A percentile compares a stretch with the other conserved stretches of the same genome.
Conservation (phyloP, 2,113 vertebrate species). For the Suncus etruscus region DNA sequence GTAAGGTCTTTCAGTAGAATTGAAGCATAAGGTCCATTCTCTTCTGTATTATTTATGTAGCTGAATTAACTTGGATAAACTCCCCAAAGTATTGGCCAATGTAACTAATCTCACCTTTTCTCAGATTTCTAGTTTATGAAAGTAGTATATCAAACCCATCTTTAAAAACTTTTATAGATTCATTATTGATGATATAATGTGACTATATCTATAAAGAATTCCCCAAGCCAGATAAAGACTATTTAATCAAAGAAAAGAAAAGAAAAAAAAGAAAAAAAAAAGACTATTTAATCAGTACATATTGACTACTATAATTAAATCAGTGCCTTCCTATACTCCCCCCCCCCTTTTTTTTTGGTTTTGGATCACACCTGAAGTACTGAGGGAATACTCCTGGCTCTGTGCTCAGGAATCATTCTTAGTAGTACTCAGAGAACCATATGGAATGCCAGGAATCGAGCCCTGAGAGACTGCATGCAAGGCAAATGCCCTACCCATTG, state of each 20-base stretch:
- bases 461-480: too few relatives aligned
- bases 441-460: too few relatives aligned
- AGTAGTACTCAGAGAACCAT: too few relatives aligned
- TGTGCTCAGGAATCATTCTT: too few relatives aligned
- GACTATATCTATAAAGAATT: not conserved
- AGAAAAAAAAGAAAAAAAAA: too few relatives aligned
- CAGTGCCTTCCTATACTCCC: too few relatives aligned
- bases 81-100: not conserved
- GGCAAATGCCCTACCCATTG: too few relatives aligned
- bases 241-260: too few relatives aligned
- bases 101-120: not conserved
- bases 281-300: not conserved
- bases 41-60: not conserved
- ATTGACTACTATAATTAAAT: not conserved
- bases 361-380: too few relatives aligned
- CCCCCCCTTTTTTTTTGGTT: too few relatives aligned
- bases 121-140: constrained; percentile 28
- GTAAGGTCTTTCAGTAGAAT: not conserved
- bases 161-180: not conserved
- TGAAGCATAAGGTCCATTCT: not conserved
- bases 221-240: not conserved
- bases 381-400: too few relatives aligned
- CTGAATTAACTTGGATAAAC: not conserved
- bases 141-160: not conserved
- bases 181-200: constrained; percentile 2